Evolutionary conservation across 2,888 invertebrate genomes (phyloP).

Genomic region (Chrysolina americana): DNA sequence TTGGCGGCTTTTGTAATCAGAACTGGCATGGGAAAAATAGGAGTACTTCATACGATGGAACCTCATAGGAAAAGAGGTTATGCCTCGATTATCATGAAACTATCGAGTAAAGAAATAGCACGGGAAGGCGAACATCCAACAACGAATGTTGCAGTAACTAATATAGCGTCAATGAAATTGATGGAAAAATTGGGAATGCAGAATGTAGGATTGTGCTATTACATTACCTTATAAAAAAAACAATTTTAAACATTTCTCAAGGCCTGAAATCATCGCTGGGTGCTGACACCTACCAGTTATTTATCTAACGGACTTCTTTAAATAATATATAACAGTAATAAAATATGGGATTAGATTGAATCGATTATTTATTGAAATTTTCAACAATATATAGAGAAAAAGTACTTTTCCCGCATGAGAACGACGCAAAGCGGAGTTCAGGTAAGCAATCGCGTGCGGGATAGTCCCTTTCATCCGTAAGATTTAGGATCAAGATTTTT

Average conservation of each 20-base stretch:
- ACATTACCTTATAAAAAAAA: conserved; percentile 19
- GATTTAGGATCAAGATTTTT: too few species aligned
- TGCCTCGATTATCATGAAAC: conserved; percentile 62
- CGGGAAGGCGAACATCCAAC: conserved; percentile 60
- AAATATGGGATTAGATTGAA: too few species aligned
- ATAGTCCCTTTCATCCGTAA: too few species aligned
- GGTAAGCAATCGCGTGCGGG: too few species aligned
- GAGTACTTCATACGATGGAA: conserved; percentile 64
- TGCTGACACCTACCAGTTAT: too few species aligned
- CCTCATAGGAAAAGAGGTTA: conserved; percentile 65
- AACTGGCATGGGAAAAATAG: conserved; percentile 63
- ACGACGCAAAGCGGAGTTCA: too few species aligned
- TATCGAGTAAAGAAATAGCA: conserved; percentile 62
- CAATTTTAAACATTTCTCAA: not conserved
- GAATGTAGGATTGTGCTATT: conserved; percentile 34
- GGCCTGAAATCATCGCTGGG: too few species aligned
- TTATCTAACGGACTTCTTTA: too few species aligned
- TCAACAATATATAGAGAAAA: too few species aligned
- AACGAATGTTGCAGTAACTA: conserved; percentile 61
- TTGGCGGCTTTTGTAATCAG: conserved; percentile 66
- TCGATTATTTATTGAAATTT: too few species aligned
- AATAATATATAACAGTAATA: too few species aligned
- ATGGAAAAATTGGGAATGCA: conserved; percentile 63
- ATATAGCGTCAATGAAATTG: conserved; percentile 63
- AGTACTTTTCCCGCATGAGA: too few species aligned